A percentile compares a stretch with the other conserved stretches of the same genome.
Evolutionary conservation across 2,888 invertebrate genomes (phyloP).

Genomic region (Stenodema calcarata): DNA sequence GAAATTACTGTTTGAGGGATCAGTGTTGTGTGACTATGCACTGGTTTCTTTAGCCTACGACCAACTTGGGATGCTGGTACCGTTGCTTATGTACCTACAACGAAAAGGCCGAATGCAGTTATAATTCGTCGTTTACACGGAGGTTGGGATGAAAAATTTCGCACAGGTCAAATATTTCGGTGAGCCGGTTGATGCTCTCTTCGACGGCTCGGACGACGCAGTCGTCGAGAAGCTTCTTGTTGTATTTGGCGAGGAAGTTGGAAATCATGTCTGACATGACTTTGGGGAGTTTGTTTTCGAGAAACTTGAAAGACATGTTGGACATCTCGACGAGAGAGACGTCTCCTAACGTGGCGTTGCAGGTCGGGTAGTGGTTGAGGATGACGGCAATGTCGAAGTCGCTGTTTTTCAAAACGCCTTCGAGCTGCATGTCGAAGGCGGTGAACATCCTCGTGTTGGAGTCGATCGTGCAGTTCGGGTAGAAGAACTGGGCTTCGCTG

Average conservation of each 20-base stretch:
- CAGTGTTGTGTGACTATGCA: no score
- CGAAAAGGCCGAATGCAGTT: not conserved
- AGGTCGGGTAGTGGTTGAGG: slow-evolving; percentile 10
- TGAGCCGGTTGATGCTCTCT: not conserved
- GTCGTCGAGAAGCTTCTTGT: slow-evolving; percentile 17
- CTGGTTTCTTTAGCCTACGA: no score
- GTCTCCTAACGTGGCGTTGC: slow-evolving; percentile 1
- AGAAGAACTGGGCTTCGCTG: slow-evolving; percentile 15
- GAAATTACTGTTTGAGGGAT: no score
- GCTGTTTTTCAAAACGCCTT: not conserved
- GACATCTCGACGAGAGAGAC: slow-evolving; percentile 9
- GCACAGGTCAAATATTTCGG: slow-evolving; percentile 19
- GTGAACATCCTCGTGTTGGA: not conserved
- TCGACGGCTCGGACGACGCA: slow-evolving; percentile 23
- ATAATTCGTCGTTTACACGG: slow-evolving; percentile 26
- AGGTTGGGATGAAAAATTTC: slow-evolving; percentile 32
- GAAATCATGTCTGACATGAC: not conserved
- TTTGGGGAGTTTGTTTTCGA: slow-evolving; percentile 15
- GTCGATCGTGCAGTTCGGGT: slow-evolving; percentile 3
- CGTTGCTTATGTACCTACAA: no score
- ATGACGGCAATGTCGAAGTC: slow-evolving; percentile 12
- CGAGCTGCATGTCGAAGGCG: not conserved
- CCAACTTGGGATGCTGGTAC: no score
- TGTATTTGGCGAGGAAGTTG: slow-evolving; percentile 17
- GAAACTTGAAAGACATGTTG: slow-evolving; percentile 36